Conservation (phyloP, 2,113 vertebrate species). For the Neogobius melanostomus region DNA sequence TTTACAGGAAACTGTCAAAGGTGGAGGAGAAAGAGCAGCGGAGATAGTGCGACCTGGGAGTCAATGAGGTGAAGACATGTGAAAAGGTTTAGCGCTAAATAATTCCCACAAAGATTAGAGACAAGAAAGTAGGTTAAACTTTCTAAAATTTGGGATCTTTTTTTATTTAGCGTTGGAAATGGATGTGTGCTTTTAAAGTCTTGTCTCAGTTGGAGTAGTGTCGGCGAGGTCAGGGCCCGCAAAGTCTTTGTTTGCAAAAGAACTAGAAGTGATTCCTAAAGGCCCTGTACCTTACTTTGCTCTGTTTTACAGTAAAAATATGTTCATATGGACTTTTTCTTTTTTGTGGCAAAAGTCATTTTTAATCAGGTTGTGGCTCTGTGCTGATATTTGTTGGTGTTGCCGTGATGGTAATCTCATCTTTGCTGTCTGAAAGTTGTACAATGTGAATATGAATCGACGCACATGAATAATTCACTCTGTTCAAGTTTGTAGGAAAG, state of each 20-base stretch:
- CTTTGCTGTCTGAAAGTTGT: too few species aligned
- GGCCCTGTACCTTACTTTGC: too few species aligned
- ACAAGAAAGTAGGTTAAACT: slow-evolving; percentile 49
- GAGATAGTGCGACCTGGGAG: slow-evolving; percentile 60
- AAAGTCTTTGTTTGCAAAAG: slow-evolving; percentile 3
- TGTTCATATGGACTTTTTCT: too few species aligned
- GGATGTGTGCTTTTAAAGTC: not conserved
- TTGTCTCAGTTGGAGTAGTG: not conserved
- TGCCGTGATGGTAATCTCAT: too few species aligned
- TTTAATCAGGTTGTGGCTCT: too few species aligned
- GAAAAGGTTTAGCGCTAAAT: slow-evolving; percentile 58
- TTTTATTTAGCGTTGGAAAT: slow-evolving; percentile 17
- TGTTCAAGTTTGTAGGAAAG: too few species aligned
- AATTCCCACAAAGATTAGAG: slow-evolving; percentile 65
- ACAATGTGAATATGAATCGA: too few species aligned
- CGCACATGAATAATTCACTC: too few species aligned
- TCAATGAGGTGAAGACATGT: slow-evolving; percentile 61
- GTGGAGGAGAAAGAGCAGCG: slow-evolving; percentile 48
- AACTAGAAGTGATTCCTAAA: not conserved
- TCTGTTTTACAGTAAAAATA: too few species aligned
- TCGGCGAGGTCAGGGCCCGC: not conserved
- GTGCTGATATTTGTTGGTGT: too few species aligned
- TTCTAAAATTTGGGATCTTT: slow-evolving; percentile 20
- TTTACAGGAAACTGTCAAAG: slow-evolving; percentile 73
- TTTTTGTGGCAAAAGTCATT: too few species aligned